Base-by-base conservation (phyloP, 2,797 vertebrate species). In the Sebastes kiyomatsui region DNA sequence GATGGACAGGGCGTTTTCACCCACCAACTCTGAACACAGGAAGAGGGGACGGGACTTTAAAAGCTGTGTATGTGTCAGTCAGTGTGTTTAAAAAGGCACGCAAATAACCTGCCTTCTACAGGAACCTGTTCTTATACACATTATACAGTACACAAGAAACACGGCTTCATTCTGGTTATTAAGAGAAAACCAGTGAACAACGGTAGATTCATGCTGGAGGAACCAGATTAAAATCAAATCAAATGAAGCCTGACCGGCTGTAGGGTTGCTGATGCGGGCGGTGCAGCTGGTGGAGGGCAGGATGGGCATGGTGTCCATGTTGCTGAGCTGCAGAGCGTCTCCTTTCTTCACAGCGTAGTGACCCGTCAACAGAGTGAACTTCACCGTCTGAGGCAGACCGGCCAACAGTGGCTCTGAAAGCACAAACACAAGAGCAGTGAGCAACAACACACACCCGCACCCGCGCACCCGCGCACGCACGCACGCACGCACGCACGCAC, bases 321-420 rank as follows among this genome's bases (percentile, higher is more conserved):
- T 99, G 91, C 97, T 99, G 81, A 99, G 96, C 94, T 99, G 99
- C 77, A 99, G 93, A 49, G 97, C 94, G 55, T 99, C 99, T 6
- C 98, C 98, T 1, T 95, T 96, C 94, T 97, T 99, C 87, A 99
- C 90, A 4, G 92, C 76, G 71, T 99, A 99, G 94, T 99, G 97
- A 67, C 99, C 99, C 2, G 97, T 99, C 67, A 97, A 91, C 77
- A 99, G 95, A 1, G 97, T 98, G 94, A 99, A 99, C 94, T 97
- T 97, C 78, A 99, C 96, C 85, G 93, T 96, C 96, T 99, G 99
- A 76, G 98, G 97, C 88, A 99, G 96, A 70, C 99, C 99, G 16
- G 98, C 98, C 94, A 99, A 92, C 87, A 99, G 97, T 13, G 96
- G 96, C 72, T 99, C 98, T 99, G 92, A 90, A 88, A 87, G 89